Conservation (phyloP, 92 coral and sea anemone genomes). For the Epizoanthus illoricatus region DNA sequence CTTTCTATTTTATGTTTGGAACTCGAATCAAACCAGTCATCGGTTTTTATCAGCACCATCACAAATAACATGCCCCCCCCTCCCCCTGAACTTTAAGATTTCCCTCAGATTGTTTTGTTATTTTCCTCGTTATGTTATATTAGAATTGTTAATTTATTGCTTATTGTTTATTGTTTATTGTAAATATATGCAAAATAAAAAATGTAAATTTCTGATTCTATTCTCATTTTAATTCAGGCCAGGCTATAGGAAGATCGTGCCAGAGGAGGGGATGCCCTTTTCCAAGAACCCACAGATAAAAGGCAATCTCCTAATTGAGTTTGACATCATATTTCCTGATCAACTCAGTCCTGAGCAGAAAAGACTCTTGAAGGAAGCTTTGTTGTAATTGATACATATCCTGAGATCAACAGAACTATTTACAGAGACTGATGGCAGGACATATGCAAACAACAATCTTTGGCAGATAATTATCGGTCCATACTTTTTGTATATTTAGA, state of each 20-base stretch:
- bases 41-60: no score
- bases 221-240: constrained; percentile 60
- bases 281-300: constrained; percentile 80
- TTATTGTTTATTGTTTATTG: no score
- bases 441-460: background rate
- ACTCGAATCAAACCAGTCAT: no score
- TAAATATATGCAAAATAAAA: no score
- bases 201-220: no score
- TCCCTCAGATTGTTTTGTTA: no score
- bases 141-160: no score
- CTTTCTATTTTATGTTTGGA: no score
- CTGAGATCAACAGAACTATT: background rate
- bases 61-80: no score
- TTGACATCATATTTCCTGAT: constrained; percentile 88
- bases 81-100: no score
- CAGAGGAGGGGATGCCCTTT: constrained; percentile 93
- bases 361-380: constrained; percentile 90
- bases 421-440: background rate
- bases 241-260: constrained; percentile 84
- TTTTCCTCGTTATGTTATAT: no score
- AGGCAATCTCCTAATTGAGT: constrained; percentile 87
- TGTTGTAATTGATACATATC: constrained; percentile 48
- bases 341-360: constrained; percentile 97
- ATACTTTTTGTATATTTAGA: background rate
- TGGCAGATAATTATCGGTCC: background rate